Evolutionary conservation across 2,113 vertebrate genomes (phyloP).

Genomic region (Anolis carolinensis): DNA sequence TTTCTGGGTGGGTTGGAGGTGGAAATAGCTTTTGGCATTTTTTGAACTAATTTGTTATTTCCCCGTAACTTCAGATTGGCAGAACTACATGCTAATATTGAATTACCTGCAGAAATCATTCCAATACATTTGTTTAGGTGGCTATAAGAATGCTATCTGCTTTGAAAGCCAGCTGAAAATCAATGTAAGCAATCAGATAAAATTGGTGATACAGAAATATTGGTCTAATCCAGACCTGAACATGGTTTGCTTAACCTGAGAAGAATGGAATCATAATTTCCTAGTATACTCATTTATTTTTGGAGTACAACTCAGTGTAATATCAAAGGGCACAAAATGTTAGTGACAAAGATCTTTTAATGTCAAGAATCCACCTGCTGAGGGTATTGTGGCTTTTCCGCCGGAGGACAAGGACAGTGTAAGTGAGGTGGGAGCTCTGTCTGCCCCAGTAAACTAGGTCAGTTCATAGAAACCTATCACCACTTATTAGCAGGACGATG

Average conservation of each 20-base stretch:
- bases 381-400: neutral
- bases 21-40: neutral
- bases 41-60: neutral
- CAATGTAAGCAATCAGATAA: too few relatives aligned
- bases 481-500: too few relatives aligned
- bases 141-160: neutral
- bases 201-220: neutral
- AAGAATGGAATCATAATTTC: neutral
- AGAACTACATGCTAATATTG: neutral
- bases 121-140: fast-evolving
- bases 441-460: neutral
- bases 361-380: neutral
- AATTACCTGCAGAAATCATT: neutral
- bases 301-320: neutral
- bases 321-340: neutral
- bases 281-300: neutral
- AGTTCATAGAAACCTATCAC: neutral
- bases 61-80: neutral
- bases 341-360: neutral
- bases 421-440: neutral
- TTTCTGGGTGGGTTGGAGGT: too few relatives aligned
- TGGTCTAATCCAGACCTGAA: neutral
- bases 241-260: neutral
- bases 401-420: neutral
- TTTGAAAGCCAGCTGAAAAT: neutral